These are phyloP conservation scores for Nymphalis io DNA, from an alignment of 1,140 invertebrate species.

Conservation along the genomic window DNA sequence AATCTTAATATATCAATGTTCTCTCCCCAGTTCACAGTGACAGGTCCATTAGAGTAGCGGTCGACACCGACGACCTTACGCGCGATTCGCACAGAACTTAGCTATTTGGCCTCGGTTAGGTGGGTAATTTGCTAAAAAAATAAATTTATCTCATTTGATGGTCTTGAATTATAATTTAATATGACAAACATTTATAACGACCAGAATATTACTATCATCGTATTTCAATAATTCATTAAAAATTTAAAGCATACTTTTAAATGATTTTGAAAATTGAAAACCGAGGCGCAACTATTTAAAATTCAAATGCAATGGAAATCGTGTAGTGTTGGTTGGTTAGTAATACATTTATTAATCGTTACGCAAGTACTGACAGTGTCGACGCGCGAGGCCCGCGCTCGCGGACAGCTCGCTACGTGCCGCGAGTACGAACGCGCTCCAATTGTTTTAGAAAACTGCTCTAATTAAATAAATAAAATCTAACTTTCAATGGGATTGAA, in stretches of 20 bases:
- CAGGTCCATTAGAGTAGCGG: conserved; percentile 4
- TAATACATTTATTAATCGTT: background rate
- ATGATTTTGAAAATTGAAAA: too few species aligned
- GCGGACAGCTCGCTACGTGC: conserved; percentile 6
- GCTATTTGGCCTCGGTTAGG: background rate
- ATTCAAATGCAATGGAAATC: background rate
- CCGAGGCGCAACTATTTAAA: background rate
- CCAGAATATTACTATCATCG: too few species aligned
- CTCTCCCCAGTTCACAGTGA: background rate
- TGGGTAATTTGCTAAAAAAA: background rate
- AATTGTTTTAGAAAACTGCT: conserved; percentile 24
- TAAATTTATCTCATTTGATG: background rate
- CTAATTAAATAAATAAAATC: too few species aligned
- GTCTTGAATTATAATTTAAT: too few species aligned
- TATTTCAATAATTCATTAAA: too few species aligned
- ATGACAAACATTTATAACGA: too few species aligned
- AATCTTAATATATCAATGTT: background rate
- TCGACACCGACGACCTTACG: background rate
- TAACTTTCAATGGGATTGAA: conserved; percentile 20
- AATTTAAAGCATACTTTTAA: too few species aligned
- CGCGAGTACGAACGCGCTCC: conserved; percentile 6
- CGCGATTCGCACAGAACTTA: background rate
- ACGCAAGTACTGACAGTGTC: too few species aligned
- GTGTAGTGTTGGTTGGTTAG: background rate
- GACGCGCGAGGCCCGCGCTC: too few species aligned